Base-by-base conservation (phyloP, 2,888 invertebrate species). In the Sinodicranocentrus sp. region DNA sequence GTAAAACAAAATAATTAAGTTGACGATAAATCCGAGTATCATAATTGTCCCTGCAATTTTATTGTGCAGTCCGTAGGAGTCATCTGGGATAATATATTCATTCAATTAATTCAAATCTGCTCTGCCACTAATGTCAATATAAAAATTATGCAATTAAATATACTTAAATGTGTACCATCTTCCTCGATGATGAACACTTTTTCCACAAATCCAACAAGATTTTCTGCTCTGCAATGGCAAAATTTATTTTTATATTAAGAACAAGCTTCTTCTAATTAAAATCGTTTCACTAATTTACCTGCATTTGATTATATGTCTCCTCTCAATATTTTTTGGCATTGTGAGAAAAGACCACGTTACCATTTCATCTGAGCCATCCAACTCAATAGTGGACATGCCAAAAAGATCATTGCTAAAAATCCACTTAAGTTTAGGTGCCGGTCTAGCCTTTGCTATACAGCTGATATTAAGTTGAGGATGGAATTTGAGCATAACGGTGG, bases 31-130 rank as follows among this genome's bases (percentile, higher is more conserved):
- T 3, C 75, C 75, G 5, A 75, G 5, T 1, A 75, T 13, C 13
- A 75, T 63, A 21, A 73, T 44, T n/a, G 26, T n/a, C 10, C 33
- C 59, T 21, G 73, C 75, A 15, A 75, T 65, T 61, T 75, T 75
- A 3, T 63, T 44, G 15, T 44, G 39, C n/a, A 75, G 25, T 10
- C 44, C 19, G 5, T 28, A 19, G 57, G 73, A 73, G n/a, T 73
- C 73, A 61, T 73, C 75, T 63, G 26, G 25, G 52, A 19, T 17
- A 52, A 52, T 52, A 17, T 17, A 19, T 19, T 52, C 1, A 44
- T 13, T 39, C 39, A 8, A 39, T 8, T 13, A 39, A 5, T 39
- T 39, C 39, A 39, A 39, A 13, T 13, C 13, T 39, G 13, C 13
- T 39, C 13, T n/a, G n/a, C n/a, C n/a, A n/a, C n/a, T n/a, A n/a